Evolutionary conservation across 2,797 vertebrate genomes (phyloP).

Genomic region (Salarias fasciatus): DNA sequence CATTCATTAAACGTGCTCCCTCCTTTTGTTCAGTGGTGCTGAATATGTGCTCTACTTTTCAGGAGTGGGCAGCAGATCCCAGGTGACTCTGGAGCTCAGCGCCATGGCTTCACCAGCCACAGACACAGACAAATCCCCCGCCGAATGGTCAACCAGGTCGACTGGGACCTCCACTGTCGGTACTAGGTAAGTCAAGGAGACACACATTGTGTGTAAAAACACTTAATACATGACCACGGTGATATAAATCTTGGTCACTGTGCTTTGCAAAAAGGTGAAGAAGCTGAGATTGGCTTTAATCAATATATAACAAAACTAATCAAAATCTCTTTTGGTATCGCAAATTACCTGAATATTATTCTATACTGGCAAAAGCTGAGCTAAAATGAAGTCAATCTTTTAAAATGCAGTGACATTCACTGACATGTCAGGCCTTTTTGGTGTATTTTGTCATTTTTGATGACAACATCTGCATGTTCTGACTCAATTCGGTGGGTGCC

Average conservation of each 20-base stretch:
- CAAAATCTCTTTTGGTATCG: not conserved
- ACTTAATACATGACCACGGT: too few species aligned
- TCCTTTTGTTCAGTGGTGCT: constrained; percentile 14
- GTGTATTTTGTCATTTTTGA: too few species aligned
- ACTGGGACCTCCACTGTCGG: constrained; percentile 43
- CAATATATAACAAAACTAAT: not conserved
- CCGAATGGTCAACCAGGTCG: constrained; percentile 61
- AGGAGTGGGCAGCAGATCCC: constrained; percentile 70
- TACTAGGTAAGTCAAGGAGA: constrained; percentile 53
- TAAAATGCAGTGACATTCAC: too few species aligned
- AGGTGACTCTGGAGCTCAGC: constrained; percentile 76
- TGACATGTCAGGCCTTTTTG: too few species aligned
- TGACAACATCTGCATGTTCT: too few species aligned
- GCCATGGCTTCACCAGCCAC: constrained; percentile 42
- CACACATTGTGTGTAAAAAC: too few species aligned
- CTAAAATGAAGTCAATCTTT: not conserved
- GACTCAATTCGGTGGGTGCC: not conserved
- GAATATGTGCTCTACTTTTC: constrained; percentile 28
- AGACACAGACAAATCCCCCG: constrained; percentile 47
- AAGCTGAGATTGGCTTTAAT: constrained; percentile 2
- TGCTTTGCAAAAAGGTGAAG: not conserved
- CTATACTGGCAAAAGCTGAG: not conserved
- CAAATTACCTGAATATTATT: too few species aligned
- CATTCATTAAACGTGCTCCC: not conserved
- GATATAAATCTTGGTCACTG: not conserved